A percentile compares a stretch with the other conserved stretches of the same genome.
phyloP scores from a whole-genome alignment of 2,113 vertebrate genomes.

The Xerus inauris region DNA sequence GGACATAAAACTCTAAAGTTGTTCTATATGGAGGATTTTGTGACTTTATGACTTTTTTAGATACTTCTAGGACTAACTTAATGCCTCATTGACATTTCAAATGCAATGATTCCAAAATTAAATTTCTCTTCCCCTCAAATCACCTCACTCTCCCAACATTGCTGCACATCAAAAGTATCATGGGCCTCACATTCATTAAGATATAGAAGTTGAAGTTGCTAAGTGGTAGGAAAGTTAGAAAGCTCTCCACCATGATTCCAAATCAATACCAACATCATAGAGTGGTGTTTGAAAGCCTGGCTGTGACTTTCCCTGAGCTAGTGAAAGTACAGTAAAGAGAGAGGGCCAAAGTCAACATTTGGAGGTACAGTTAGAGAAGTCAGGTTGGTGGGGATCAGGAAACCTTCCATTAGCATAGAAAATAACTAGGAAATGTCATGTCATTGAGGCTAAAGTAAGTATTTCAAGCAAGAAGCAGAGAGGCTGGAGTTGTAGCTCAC shows the following conservation, averaged over 20 bases:
- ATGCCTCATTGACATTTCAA: neutral
- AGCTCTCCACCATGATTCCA: neutral
- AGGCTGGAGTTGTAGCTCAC: too few species aligned
- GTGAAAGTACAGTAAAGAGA: neutral
- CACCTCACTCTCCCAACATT: neutral
- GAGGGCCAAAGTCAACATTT: neutral
- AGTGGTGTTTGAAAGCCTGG: neutral
- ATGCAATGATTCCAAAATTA: slow-evolving; percentile 13
- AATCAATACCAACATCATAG: neutral
- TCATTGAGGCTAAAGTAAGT: neutral
- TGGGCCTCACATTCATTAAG: neutral
- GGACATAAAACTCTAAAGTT: neutral
- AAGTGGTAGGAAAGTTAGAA: neutral
- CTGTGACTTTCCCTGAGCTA: neutral
- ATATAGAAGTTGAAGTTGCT: slow-evolving; percentile 17
- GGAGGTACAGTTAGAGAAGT: neutral
- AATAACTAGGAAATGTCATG: neutral
- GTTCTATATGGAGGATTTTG: neutral
- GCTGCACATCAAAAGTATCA: neutral
- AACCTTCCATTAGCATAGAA: neutral
- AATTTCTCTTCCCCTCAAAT: neutral
- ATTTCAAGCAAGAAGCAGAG: neutral
- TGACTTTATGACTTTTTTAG: neutral
- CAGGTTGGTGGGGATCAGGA: neutral
- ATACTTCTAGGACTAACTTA: slow-evolving; percentile 6